Evolutionary conservation across 2,113 vertebrate genomes (phyloP), one percentile per base, ranked within the genome.

Genomic region (Rattus rattus): DNA sequence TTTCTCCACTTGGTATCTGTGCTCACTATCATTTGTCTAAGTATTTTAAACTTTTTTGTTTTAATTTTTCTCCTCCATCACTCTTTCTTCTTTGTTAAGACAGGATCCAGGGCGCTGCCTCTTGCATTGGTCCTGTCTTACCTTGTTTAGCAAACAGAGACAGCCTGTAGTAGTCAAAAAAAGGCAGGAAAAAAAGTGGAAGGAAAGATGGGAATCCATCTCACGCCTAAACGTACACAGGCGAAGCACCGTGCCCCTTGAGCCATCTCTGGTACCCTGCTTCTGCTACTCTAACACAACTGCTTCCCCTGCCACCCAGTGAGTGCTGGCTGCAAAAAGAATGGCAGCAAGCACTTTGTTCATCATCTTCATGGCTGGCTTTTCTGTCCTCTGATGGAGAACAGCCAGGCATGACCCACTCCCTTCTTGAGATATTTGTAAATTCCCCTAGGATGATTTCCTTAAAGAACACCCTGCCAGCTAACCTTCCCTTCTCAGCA

Each of bases 251-350:
- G 17, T 19, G 36, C 39, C 54, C 47, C 22, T 2, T 24, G 61
- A 83, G 26, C 47, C 28, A 10, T 22, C 54, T 11, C 39, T 11
- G 28, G 5, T 10, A 12, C 7, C 19, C 39, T 13, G 20, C 3
- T 16, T 33, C 20, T 88, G 65, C 7, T 56, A 14, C 59, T 26
- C 47, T 93, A 77, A 75, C 56, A 54, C 20, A 43, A 54, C 12
- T 47, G 24, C 1, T 54, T 8, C 19, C 20, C 26, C 16, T 13
- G 6, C 1, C 2, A 26, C 17, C 24, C 20, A 8, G 3, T 19
- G 61, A 8, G 28, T 33, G 28, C 24, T 63, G 7, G 16, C 47
- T 13, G 12, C 16, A 30, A 54, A 36, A 39, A 47, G 12, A 86
- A 70, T 13, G 77, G 56, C 26, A 63, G 0, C 16, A 20, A 26